Evolutionary conservation across 2,113 vertebrate species (phyloP).

Genomic region (Sitta europaea): DNA sequence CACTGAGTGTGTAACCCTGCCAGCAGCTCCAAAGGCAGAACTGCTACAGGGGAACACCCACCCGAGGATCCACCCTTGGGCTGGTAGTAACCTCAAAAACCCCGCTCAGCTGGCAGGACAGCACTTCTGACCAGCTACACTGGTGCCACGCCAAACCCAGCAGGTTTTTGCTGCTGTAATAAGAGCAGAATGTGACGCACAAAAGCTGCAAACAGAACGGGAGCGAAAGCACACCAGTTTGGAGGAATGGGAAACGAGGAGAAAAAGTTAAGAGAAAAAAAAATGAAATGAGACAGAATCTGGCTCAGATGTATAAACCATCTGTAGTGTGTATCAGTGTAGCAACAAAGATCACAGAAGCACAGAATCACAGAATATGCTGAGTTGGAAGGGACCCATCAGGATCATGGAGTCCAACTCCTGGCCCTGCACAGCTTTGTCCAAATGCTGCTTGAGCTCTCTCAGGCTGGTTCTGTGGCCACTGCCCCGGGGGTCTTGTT

Average conservation of each 20-base stretch:
- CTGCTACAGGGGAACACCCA: neutral
- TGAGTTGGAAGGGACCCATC: neutral
- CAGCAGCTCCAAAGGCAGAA: neutral
- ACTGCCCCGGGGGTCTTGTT: neutral
- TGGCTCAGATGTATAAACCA: conserved; percentile 14
- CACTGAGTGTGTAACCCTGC: neutral
- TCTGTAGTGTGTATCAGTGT: neutral
- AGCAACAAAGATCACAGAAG: neutral
- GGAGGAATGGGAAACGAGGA: conserved; percentile 1
- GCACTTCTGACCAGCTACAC: neutral
- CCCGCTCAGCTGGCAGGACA: neutral
- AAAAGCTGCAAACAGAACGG: neutral
- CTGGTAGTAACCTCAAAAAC: neutral
- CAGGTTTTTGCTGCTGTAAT: neutral
- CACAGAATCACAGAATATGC: neutral
- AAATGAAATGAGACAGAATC: neutral
- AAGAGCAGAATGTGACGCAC: neutral
- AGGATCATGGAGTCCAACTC: neutral
- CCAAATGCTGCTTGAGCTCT: neutral
- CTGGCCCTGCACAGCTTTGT: neutral
- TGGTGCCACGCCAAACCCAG: neutral
- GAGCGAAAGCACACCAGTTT: neutral
- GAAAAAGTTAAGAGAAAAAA: neutral
- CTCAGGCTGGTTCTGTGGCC: neutral
- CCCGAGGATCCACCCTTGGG: neutral